Evolutionary conservation across 2,113 vertebrate genomes (phyloP), one percentile per base, ranked within the genome.

Genomic region (Nibea albiflora): DNA sequence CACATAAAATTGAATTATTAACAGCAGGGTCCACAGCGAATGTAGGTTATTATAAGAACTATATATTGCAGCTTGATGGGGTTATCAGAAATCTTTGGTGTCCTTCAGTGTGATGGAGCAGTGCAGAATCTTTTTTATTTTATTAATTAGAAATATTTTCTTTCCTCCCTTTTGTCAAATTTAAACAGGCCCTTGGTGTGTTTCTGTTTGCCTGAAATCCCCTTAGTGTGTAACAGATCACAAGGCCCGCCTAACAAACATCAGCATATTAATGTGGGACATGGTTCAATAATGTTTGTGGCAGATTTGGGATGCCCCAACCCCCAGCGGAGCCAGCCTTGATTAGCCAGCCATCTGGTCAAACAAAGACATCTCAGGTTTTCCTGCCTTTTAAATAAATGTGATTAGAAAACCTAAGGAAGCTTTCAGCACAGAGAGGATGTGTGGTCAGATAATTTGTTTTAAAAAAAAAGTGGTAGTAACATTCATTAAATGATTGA

Each of bases 311-410:
- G 66, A 89, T 87, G 64, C 31, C 80, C 81, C 86, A 74, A 73
- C 81, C 90, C 89, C 86, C 90, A 80, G 73, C 16, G 50, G 72
- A 87, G 73, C 54, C 69, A 57, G 75, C 24, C 85, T 88, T 88
- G 89, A 92, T 93, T 92, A 89, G 86, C 76, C 64, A 39, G 84
- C 92, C 92, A 93, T 94, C 93, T 94, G 93, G 81, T 92, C 92
- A 88, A 89, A 93, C 91, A 92, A 91, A 93, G 91, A 81, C 84
- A 88, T 88, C 89, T 91, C 87, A 76, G 88, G 84, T 90, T 91
- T 85, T 89, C 79, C 87, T 86, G 85, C 68, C 77, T 62, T 62
- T 26, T 87, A 76, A 89, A 90, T 90, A 88, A 90, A 92, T 88
- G 86, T 92, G 86, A 93, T 90, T 92, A 90, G 67, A 91, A 92